Percentiles rank a stretch among this genome's conserved stretches.
phyloP scores from a whole-genome alignment of 2,113 vertebrate species.

The Coracopsis vasa region DNA sequence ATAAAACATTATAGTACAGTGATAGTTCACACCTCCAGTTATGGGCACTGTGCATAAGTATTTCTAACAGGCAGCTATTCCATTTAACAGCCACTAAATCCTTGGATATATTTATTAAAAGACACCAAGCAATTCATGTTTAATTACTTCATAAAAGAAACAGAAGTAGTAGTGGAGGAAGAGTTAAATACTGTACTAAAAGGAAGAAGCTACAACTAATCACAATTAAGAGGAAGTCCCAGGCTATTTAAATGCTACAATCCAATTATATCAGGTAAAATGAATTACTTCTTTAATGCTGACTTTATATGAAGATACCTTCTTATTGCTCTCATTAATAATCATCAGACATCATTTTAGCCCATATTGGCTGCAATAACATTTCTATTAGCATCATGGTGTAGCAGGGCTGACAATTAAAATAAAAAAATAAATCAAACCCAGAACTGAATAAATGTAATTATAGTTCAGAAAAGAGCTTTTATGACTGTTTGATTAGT shows the following conservation, averaged over 20 bases:
- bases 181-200: slow-evolving; percentile 78
- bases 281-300: slow-evolving; percentile 90
- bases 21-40: not conserved
- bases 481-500: slow-evolving; percentile 86
- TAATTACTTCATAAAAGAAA: slow-evolving; percentile 79
- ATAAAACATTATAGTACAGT: not conserved
- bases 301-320: slow-evolving; percentile 89
- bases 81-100: slow-evolving; percentile 56
- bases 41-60: not conserved
- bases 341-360: slow-evolving; percentile 89
- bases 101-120: slow-evolving; percentile 72
- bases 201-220: slow-evolving; percentile 77
- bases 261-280: slow-evolving; percentile 87
- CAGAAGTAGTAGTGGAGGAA: slow-evolving; percentile 69
- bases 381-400: slow-evolving; percentile 86
- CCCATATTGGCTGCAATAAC: slow-evolving; percentile 84
- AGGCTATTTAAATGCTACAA: slow-evolving; percentile 82
- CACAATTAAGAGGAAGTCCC: slow-evolving; percentile 85
- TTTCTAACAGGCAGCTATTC: slow-evolving; percentile 38
- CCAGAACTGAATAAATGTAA: slow-evolving; percentile 76
- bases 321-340: slow-evolving; percentile 98
- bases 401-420: slow-evolving; percentile 78
- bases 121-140: slow-evolving; percentile 60
- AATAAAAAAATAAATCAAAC: slow-evolving; percentile 86
- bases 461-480: slow-evolving; percentile 80